phyloP scores from a whole-genome alignment of 2,888 invertebrate species.

The Brachyopa scutellaris region DNA sequence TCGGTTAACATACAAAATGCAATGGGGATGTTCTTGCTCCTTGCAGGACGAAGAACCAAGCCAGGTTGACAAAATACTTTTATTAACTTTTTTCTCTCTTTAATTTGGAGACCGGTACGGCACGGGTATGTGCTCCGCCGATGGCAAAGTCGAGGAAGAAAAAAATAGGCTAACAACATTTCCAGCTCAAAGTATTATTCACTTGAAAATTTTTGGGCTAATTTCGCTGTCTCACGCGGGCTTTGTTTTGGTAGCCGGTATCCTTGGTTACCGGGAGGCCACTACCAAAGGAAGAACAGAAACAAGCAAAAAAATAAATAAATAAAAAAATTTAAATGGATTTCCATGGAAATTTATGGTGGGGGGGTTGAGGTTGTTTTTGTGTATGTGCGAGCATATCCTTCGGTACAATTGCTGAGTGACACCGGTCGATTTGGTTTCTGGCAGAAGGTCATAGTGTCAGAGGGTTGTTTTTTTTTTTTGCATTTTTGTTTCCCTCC shows the following conservation, averaged over 20 bases:
- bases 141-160: not conserved
- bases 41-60: not conserved
- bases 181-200: slow-evolving; percentile 31
- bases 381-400: slow-evolving; percentile 12
- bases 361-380: not conserved
- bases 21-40: not conserved
- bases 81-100: not conserved
- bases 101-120: too few relatives aligned
- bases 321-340: slow-evolving; percentile 19
- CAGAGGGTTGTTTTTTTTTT: slow-evolving; percentile 8
- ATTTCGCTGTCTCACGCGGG: slow-evolving; percentile 58
- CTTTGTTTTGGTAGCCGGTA: slow-evolving; percentile 50
- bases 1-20: slow-evolving; percentile 20
- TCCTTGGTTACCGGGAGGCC: slow-evolving; percentile 21
- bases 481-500: not conserved
- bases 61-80: slow-evolving; percentile 21
- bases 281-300: not conserved
- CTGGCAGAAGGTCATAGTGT: slow-evolving; percentile 59
- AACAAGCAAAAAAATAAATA: too few relatives aligned
- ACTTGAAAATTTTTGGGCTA: slow-evolving; percentile 52
- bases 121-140: not conserved
- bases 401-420: slow-evolving; percentile 47
- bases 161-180: slow-evolving; percentile 34
- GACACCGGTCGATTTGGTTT: slow-evolving; percentile 56
- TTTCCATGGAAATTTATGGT: slow-evolving; percentile 53